Base-by-base conservation (phyloP, 1,140 invertebrate genomes). In the Oreohelix idahoensis region DNA sequence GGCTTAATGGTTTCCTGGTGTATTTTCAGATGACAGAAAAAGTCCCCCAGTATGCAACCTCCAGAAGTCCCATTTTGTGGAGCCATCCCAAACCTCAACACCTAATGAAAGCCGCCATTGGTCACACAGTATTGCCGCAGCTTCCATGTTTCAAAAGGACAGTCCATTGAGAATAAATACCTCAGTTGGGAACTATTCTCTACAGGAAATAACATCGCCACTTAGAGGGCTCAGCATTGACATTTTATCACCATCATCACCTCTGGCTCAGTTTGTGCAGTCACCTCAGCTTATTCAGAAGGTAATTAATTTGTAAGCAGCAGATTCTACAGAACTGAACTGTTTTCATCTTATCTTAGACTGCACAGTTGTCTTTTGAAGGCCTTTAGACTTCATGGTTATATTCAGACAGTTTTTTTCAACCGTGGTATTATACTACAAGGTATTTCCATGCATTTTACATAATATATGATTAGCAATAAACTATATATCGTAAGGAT, bases 241-340 rank as follows among this genome's bases (percentile, higher is more conserved):
- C n/a, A 36, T 29, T 23, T 1, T 23, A 42, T 51, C 71, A 35
- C 74, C 74, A 32, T 53, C 32, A 2, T 82, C 80, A 32, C 80
- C 80, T 26, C 32, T 82, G 26, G 36, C 35, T 26, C 42, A 74
- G 49, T 82, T 53, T 63, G 71, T 58, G 49, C 80, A 74, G 49
- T 82, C 80, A 1, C 80, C 80, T 20, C 70, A 82, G 63, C 49
- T 82, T 15, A 74, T 82, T 23, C 80, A 75, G 20, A 82, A 82
- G 71, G 80, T 82, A 23, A 39, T 49, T 79, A 1, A 15, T 15
- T 45, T 45, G 42, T n/a, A 45, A 45, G 15, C 42, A 45, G 42
- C 15, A 45, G 42, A 5, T 15, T 45, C 5, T 45, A 45, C 42
- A 45, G 5, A 8, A 45, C 42, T 8, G 15, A 45, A 15, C 42